phyloP scores from a whole-genome alignment of 2,888 invertebrate species.

The Netelia melanura region DNA sequence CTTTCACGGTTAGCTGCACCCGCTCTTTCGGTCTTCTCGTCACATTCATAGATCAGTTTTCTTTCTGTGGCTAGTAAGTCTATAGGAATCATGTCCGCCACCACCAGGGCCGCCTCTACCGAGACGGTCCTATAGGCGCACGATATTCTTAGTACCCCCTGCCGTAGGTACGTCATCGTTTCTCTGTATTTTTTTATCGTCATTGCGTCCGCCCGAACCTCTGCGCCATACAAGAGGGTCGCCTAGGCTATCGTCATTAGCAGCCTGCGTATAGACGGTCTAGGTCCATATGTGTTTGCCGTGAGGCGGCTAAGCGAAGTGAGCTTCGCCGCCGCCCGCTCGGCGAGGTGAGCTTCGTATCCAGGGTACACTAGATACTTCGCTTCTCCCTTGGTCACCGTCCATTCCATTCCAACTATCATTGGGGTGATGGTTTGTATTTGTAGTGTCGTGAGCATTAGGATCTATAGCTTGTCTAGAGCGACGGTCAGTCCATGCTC shows the following conservation, averaged over 20 bases:
- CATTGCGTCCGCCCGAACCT: slow-evolving; percentile 36
- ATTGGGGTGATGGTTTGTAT: slow-evolving; percentile 49
- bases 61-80: too few relatives aligned
- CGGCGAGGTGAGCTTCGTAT: slow-evolving; percentile 62
- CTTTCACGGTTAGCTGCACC: too few relatives aligned
- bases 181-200: slow-evolving; percentile 53
- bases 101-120: too few relatives aligned
- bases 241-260: too few relatives aligned
- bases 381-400: slow-evolving; percentile 14
- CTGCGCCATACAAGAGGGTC: too few relatives aligned
- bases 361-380: slow-evolving; percentile 39
- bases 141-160: slow-evolving; percentile 55
- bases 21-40: too few relatives aligned
- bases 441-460: slow-evolving; percentile 61
- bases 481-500: slow-evolving; percentile 55
- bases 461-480: slow-evolving; percentile 63
- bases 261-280: too few relatives aligned
- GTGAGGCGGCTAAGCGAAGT: too few relatives aligned
- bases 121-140: too few relatives aligned
- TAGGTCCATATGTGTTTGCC: too few relatives aligned
- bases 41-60: too few relatives aligned
- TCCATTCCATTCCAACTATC: slow-evolving; percentile 36
- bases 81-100: too few relatives aligned
- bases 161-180: slow-evolving; percentile 52
- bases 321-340: slow-evolving; percentile 40